Conservation (phyloP, 1,140 invertebrate genomes). For the Bombus sibiricus region DNA sequence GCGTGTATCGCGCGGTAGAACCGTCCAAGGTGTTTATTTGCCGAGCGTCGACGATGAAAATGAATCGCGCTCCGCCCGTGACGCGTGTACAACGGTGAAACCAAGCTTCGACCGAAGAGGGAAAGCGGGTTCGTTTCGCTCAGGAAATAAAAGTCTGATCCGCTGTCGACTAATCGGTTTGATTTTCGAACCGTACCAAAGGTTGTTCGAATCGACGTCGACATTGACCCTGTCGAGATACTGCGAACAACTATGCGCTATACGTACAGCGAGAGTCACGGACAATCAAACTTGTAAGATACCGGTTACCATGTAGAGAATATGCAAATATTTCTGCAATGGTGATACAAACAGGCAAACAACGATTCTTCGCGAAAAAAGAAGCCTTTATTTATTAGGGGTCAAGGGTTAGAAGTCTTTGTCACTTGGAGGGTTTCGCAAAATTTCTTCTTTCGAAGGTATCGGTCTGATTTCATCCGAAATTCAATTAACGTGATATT, state of each 20-base stretch:
- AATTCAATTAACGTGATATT: no score
- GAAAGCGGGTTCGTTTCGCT: neutral
- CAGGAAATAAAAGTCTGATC: neutral
- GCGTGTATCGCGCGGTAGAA: neutral
- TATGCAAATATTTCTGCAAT: no score
- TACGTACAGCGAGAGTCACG: neutral
- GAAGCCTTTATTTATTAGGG: no score
- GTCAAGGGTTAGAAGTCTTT: no score
- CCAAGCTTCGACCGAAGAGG: neutral
- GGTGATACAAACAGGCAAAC: no score
- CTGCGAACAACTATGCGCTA: neutral
- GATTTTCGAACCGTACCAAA: neutral
- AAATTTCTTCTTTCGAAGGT: no score
- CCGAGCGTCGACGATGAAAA: neutral
- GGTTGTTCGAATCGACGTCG: constrained; percentile 20
- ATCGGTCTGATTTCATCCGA: no score
- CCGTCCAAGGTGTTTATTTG: constrained; percentile 28
- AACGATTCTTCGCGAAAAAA: no score
- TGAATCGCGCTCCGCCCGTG: constrained; percentile 5
- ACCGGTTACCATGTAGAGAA: no score
- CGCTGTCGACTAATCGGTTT: constrained; percentile 18
- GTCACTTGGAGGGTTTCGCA: no score
- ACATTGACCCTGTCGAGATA: constrained; percentile 33
- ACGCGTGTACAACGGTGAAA: neutral
- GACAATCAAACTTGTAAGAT: no score